Evolutionary conservation across 92 coral and sea anemone species (phyloP), one percentile per base, ranked within the genome.

Genomic region (Muricea muricata): DNA sequence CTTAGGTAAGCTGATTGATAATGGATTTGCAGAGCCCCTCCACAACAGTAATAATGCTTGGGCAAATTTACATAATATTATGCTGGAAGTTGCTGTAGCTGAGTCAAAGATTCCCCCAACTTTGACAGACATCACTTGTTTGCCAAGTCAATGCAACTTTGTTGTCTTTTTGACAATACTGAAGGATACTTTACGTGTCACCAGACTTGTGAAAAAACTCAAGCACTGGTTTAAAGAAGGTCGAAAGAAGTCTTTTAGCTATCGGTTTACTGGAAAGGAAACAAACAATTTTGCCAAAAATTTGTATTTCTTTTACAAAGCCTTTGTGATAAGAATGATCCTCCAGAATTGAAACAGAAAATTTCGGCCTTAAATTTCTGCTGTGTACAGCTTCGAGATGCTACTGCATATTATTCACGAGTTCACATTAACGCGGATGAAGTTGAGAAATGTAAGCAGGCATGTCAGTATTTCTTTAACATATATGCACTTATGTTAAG

Each of bases 371-470:
- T 84, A 28, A 79, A 84, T 18, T 84, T 84, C 52, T 47, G 75
- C 35, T 88, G 92, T 65, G 20, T 72, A 40, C 83, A 89, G 87
- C 84, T 85, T 48, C 84, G 87, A 65, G 93, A 89, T 86, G 75
- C 87, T 73, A 86, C 80, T 18, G 69, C 87, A 39, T 65, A 48
- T 42, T 86, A 69, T 85, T 71, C 84, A 24, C 65, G 87, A 63
- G 78, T 86, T 46, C 71, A 63, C 75, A 84, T 57, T 65, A 58
- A 30, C 17, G 41, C 79, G 14, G 24, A 29, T 35, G 73, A 66
- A 21, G 30, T 85, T 15, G 47, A 60, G 29, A 70, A 85, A 85
- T 85, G 82, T 40, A 89, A 68, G 56, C 68, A 28, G 61, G 45
- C 76, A 37, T 89, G 89, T 75, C 75, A 73, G 35, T 73, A 79